Evolutionary conservation across 2,888 invertebrate species (phyloP).

Genomic region (Mongoloraphidia duomilia): DNA sequence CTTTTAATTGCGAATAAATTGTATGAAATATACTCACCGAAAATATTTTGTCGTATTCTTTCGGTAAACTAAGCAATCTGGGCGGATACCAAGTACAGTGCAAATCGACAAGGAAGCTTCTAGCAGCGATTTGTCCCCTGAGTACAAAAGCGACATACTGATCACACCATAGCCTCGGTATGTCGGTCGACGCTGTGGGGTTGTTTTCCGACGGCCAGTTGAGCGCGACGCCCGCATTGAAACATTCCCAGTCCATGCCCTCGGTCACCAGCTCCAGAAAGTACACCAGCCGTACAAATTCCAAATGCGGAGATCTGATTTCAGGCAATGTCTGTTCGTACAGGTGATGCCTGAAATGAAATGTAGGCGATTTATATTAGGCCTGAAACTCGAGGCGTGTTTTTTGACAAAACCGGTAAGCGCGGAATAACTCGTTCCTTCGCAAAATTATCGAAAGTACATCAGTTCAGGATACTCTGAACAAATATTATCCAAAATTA

Average conservation of each 20-base stretch:
- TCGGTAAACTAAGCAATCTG: constrained; percentile 67
- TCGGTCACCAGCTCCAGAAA: constrained; percentile 62
- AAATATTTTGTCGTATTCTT: constrained; percentile 83
- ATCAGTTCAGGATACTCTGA: too few relatives aligned
- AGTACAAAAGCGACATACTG: constrained; percentile 44
- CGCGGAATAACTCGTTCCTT: too few relatives aligned
- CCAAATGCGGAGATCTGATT: constrained; percentile 45
- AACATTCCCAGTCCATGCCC: constrained; percentile 48
- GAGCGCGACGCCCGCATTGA: constrained; percentile 47
- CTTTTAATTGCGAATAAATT: too few relatives aligned
- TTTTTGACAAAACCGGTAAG: too few relatives aligned
- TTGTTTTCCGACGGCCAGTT: constrained; percentile 41
- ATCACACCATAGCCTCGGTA: constrained; percentile 51
- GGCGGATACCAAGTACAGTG: constrained; percentile 72
- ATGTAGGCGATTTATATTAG: too few relatives aligned
- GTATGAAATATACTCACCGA: constrained; percentile 36
- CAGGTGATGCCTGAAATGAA: constrained; percentile 39
- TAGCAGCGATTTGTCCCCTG: constrained; percentile 42
- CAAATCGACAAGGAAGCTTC: constrained; percentile 55
- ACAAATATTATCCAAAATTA: too few relatives aligned
- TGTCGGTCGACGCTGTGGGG: constrained; percentile 28
- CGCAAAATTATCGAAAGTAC: too few relatives aligned
- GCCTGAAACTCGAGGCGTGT: too few relatives aligned
- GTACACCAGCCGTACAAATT: constrained; percentile 63
- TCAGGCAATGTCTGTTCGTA: constrained; percentile 64